Percentiles rank a stretch among this genome's conserved stretches.
Evolutionary conservation across 1,140 invertebrate genomes (phyloP).

Genomic region (Varroa destructor): DNA sequence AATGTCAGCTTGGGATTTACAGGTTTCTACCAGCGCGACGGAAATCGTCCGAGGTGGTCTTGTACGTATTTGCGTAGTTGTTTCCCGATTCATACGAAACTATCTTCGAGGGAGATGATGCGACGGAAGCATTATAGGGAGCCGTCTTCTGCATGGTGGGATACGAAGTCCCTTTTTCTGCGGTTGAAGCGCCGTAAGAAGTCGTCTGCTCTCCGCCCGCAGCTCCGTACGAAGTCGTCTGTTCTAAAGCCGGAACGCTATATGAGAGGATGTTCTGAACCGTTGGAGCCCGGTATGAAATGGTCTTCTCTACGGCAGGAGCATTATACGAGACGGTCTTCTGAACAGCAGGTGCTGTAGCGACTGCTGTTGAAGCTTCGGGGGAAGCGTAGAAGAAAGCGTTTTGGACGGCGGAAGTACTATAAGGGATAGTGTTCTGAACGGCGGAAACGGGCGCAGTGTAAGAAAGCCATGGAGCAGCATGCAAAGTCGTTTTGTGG

Average conservation of each 20-base stretch:
- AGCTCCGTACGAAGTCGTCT: neutral
- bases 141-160: neutral
- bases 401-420: no score
- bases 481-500: no score
- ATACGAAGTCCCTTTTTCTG: neutral
- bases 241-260: neutral
- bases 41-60: no score
- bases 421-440: no score
- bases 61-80: no score
- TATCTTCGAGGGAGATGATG: neutral
- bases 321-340: neutral
- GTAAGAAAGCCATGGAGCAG: no score
- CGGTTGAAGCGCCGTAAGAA: neutral
- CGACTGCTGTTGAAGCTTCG: neutral
- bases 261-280: neutral
- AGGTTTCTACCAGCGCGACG: no score
- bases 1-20: no score
- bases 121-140: neutral
- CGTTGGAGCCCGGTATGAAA: neutral
- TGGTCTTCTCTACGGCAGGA: constrained; percentile 5
- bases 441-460: no score
- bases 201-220: neutral
- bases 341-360: neutral
- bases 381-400: no score
- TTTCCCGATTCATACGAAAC: neutral